Conservation (phyloP, 2,113 vertebrate genomes). For the Tichodroma muraria region DNA sequence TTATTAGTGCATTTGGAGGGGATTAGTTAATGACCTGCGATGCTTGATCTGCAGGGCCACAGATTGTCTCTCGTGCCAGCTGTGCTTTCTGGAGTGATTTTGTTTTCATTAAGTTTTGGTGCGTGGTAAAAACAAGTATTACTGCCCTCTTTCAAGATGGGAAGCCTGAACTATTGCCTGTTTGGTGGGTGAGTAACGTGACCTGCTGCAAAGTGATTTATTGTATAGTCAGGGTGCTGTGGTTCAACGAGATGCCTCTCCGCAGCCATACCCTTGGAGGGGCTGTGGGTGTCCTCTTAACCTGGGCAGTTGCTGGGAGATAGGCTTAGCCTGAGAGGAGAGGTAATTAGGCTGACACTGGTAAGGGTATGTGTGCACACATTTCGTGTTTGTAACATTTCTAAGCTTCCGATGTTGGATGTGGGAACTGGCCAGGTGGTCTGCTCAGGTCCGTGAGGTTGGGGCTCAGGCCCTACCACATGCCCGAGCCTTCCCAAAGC, state of each 20-base stretch:
- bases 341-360: background rate
- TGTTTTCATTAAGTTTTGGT: background rate
- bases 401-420: fast-evolving
- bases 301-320: background rate
- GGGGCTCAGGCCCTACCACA: background rate
- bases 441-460: fast-evolving
- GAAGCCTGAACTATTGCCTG: background rate
- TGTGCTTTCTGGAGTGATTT: background rate
- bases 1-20: background rate
- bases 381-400: background rate
- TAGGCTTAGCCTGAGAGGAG: background rate
- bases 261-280: fast-evolving
- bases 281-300: background rate
- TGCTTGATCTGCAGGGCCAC: background rate
- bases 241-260: background rate
- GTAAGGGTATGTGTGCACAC: background rate
- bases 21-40: background rate
- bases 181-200: background rate
- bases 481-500: background rate
- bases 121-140: background rate
- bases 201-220: background rate
- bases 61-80: background rate
- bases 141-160: background rate
- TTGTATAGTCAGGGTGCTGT: background rate
- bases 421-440: background rate